Evolutionary conservation across 2,888 invertebrate species (phyloP), one percentile per base, ranked within the genome.

Genomic region (Aphrophora alni): DNA sequence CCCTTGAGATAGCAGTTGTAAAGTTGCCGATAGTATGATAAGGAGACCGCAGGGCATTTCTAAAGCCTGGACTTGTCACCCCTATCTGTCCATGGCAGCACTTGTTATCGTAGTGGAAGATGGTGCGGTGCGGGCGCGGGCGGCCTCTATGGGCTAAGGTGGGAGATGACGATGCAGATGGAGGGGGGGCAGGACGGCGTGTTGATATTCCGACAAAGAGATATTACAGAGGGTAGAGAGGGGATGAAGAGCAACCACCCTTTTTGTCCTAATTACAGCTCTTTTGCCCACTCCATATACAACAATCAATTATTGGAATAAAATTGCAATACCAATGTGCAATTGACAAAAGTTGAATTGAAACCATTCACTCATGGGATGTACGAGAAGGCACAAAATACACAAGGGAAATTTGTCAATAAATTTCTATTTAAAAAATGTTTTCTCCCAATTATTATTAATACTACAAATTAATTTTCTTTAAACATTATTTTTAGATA

Each of bases 1-100:
- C 77, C 77, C 77, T 77, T 59, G 77, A 28, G 69, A 77, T 70
- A 77, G 69, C 25, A 77, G 77, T 21, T 77, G 77, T 33, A 77
- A 77, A 77, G 77, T 77, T 21, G 77, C 68, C 26, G 77, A 24
- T 33, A 77, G n/a, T 26, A 77, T 68, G 25, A 77, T 68, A 77
- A 77, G 70, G 38, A 70, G 33, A 38, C 51, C 77, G 21, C 21
- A 21, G 59, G 73, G 69, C 77, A 74, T 82, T 44, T 77, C 75
- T 80, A 28, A 38, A 44, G 44, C 44, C 44, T 44, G 44, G 17
- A 44, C 44, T 5, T 59, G 59, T 59, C 59, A 59, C 59, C 59
- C n/a, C 59, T 59, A 59, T 21, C 59, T 14, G 21, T 59, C 59
- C 59, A 59, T 73, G 73, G 75, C 73, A 80, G 81, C 78, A 82